These are phyloP conservation scores for Parapristionchus giblindavisi DNA, from an alignment of 2,888 invertebrate genomes.

Conservation along the genomic window DNA sequence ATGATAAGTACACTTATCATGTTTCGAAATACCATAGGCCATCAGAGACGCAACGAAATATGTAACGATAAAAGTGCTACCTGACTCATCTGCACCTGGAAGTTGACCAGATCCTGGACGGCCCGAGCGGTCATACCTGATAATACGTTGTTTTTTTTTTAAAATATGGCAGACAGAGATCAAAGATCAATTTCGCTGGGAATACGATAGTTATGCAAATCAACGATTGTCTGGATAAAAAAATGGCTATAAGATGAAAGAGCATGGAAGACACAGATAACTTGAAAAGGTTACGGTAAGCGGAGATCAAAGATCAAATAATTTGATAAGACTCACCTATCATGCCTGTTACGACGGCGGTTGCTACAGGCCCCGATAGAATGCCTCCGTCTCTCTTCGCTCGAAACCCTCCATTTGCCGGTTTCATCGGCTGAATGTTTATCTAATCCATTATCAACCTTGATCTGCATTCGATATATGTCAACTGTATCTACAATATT, in stretches of 20 bases:
- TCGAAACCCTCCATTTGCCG: slow-evolving; percentile 36
- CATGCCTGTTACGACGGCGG: slow-evolving; percentile 65
- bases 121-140: slow-evolving; percentile 64
- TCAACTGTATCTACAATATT: no score
- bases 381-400: slow-evolving; percentile 56
- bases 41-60: no score
- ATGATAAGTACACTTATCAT: no score
- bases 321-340: slow-evolving; percentile 50
- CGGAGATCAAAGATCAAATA: neutral
- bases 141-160: slow-evolving; percentile 14
- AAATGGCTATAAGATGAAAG: neutral
- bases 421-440: slow-evolving; percentile 10
- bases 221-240: neutral
- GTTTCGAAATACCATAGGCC: no score
- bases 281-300: neutral
- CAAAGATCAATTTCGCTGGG: neutral
- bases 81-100: slow-evolving; percentile 43
- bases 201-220: neutral
- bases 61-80: slow-evolving; percentile 28
- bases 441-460: neutral
- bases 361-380: slow-evolving; percentile 60
- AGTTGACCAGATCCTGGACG: slow-evolving; percentile 59
- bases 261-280: neutral
- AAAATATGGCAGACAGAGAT: neutral
- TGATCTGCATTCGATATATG: neutral